Conservation (phyloP, 2,888 invertebrate genomes). For the Scaptomyza cyrtandrae region DNA sequence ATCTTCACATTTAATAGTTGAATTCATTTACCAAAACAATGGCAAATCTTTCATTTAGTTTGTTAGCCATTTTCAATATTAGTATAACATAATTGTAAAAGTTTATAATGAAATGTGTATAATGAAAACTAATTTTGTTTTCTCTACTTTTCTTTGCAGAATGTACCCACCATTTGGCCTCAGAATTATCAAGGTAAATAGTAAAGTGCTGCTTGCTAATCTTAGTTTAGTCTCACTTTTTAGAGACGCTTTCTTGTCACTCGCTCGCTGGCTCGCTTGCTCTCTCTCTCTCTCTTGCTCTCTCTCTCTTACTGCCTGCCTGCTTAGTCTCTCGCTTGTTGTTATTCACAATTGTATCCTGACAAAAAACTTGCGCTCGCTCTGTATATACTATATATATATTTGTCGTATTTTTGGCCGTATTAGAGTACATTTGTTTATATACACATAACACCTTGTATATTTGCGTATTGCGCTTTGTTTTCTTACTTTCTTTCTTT, state of each 20-base stretch:
- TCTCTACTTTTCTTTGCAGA: constrained; percentile 68
- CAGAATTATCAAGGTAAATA: constrained; percentile 85
- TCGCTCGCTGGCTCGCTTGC: not conserved
- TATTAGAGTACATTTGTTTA: constrained; percentile 21
- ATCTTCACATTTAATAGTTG: too few relatives aligned
- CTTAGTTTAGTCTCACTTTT: not conserved
- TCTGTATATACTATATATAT: constrained; percentile 14
- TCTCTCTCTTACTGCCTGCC: constrained; percentile 13
- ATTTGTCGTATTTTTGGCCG: constrained; percentile 41
- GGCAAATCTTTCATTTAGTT: not conserved
- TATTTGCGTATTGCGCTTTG: constrained; percentile 46
- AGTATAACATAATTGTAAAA: not conserved
- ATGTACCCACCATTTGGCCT: constrained; percentile 85
- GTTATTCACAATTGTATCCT: constrained; percentile 11
- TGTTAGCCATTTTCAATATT: not conserved
- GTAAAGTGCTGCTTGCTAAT: constrained; percentile 24
- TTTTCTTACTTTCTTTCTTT: constrained; percentile 66
- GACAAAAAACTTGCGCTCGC: constrained; percentile 29
- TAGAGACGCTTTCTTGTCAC: constrained; percentile 2
- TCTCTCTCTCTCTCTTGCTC: not conserved
- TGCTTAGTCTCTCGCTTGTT: constrained; percentile 5
- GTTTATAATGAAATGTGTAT: too few relatives aligned
- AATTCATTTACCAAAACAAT: not conserved
- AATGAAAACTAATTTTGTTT: not conserved
- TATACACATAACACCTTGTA: constrained; percentile 40